Evolutionary conservation across 2,113 vertebrate species (phyloP).

Genomic region (Phalacrocorax carbo): DNA sequence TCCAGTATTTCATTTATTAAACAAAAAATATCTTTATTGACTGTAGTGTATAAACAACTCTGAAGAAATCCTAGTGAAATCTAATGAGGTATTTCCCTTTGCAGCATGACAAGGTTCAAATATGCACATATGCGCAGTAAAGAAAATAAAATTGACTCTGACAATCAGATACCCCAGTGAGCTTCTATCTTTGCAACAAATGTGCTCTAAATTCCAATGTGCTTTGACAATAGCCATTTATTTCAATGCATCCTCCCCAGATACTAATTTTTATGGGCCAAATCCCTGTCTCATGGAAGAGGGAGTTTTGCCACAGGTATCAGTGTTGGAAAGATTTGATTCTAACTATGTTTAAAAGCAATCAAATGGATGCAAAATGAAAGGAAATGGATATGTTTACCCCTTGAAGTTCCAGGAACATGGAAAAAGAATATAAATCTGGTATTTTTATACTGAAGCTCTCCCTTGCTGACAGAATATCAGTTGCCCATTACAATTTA

Average conservation of each 20-base stretch:
- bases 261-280: background rate
- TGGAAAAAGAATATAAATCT: background rate
- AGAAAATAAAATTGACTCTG: constrained; percentile 55
- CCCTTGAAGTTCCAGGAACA: background rate
- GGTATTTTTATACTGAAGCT: background rate
- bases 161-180: constrained; percentile 29
- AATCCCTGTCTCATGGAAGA: background rate
- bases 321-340: constrained; percentile 16
- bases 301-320: constrained; percentile 23
- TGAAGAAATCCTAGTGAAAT: constrained; percentile 20
- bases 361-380: constrained; percentile 11
- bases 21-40: constrained; percentile 47
- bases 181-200: constrained; percentile 52
- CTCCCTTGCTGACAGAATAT: background rate
- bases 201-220: constrained; percentile 61
- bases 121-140: constrained; percentile 9
- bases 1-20: constrained; percentile 47
- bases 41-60: constrained; percentile 4
- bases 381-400: background rate
- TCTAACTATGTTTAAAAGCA: background rate
- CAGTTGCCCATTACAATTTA: background rate
- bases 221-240: constrained; percentile 54
- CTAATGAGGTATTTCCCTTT: constrained; percentile 51
- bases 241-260: constrained; percentile 51
- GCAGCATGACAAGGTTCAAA: constrained; percentile 35